Base-by-base conservation (phyloP, 1,140 invertebrate genomes). In the Mylabris phalerata region DNA sequence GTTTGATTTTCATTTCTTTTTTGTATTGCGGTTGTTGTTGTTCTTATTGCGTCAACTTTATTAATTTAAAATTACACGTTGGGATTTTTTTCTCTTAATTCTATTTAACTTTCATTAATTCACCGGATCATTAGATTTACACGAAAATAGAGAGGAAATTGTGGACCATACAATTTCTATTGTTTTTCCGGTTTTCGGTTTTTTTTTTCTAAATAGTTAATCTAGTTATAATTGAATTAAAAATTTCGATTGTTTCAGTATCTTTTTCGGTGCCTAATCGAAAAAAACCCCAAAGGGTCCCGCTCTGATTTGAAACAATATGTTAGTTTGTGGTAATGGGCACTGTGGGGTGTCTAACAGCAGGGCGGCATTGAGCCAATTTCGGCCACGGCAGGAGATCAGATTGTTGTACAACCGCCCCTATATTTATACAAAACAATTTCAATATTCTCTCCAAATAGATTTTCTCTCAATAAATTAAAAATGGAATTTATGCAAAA, bases 331-430 rank as follows among this genome's bases (percentile, higher is more conserved):
- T 68, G 57, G 67, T 69, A 69, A 69, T 69, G 64, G 66, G 55
- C 59, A 47, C 67, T 40, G 58, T 50, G 64, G 66, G 64, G 59
- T 47, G 55, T 51, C 11, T 40, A 57, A 41, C 69, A 68, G 67
- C 70, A 52, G 70, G 70, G 61, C 58, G 51, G 65, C 68, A 71
- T 71, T 71, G 67, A 69, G 63, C 67, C 66, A 71, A 71, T 71
- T 71, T 70, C 62, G 70, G 59, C 47, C 63, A 32, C 62, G 54
- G 62, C 66, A 54, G 68, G 70, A 44, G 61, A 52, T 62, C 61
- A 7, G 32, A 5, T 32, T 13, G 32, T 46, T 26, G 24, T 19
- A 3, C 48, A 50, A 41, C 60, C 60, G 60, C 60, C 60, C 60
- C 60, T 62, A 49, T 58, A 32, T 55, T 40, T 42, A 54, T 45